A percentile compares a stretch with the other conserved stretches of the same genome.
Evolutionary conservation across 2,113 vertebrate species (phyloP).

Genomic region (Pan troglodytes): DNA sequence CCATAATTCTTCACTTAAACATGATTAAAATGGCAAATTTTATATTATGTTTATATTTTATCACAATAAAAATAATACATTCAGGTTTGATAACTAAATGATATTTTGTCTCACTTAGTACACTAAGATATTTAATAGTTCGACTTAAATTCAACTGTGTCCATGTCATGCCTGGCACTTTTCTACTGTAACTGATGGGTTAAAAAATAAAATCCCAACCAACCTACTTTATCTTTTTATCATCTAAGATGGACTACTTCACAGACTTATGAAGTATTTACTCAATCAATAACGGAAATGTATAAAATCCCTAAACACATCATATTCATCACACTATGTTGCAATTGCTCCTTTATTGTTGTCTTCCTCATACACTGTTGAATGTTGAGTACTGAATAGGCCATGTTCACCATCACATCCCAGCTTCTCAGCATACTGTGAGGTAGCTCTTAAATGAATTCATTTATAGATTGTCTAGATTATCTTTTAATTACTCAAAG

Average conservation of each 20-base stretch:
- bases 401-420: not conserved
- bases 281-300: not conserved
- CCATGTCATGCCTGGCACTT: not conserved
- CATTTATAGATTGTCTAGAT: not conserved
- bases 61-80: not conserved
- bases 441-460: not conserved
- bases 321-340: not conserved
- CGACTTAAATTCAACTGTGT: not conserved
- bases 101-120: not conserved
- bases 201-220: not conserved
- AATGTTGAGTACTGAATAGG: not conserved
- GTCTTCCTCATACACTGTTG: not conserved
- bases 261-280: not conserved
- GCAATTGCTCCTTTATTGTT: not conserved
- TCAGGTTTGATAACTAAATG: not conserved
- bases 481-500: not conserved
- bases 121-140: not conserved
- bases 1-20: not conserved
- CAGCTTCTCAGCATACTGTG: not conserved
- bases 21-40: not conserved
- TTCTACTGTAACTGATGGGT: not conserved
- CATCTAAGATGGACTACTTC: not conserved
- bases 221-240: not conserved
- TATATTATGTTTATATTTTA: not conserved
- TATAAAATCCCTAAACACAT: not conserved